Conservation (phyloP, 2,797 vertebrate species). For the Chelmon rostratus region DNA sequence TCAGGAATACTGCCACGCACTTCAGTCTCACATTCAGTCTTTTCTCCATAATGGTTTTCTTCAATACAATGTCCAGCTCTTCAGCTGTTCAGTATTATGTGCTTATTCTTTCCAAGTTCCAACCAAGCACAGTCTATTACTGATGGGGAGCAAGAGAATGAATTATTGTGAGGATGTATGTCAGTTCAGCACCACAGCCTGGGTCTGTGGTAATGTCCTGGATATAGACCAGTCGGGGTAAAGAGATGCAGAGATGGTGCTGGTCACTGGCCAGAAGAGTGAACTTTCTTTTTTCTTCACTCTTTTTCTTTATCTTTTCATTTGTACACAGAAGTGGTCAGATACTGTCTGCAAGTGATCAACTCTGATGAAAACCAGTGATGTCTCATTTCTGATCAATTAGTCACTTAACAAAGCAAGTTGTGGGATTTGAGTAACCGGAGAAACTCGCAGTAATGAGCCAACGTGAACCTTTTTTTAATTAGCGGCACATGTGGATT, state of each 20-base stretch:
- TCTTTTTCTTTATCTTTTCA: background rate
- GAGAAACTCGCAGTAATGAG: conserved; percentile 17
- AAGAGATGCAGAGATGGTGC: conserved; percentile 13
- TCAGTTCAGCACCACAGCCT: conserved; percentile 29
- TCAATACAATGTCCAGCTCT: conserved; percentile 14
- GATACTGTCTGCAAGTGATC: conserved; percentile 9
- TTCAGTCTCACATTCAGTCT: conserved; percentile 16
- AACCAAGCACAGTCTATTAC: conserved; percentile 21
- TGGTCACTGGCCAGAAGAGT: conserved; percentile 20
- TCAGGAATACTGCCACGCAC: conserved; percentile 6
- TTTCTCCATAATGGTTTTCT: conserved; percentile 16
- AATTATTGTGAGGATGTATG: conserved; percentile 30
- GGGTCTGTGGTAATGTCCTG: conserved; percentile 24
- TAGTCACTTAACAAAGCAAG: conserved; percentile 17
- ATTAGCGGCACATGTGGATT: conserved; percentile 14
- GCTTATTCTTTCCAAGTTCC: conserved; percentile 36
- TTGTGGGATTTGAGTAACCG: conserved; percentile 27
- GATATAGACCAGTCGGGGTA: conserved; percentile 29
- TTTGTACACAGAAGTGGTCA: conserved; percentile 14
- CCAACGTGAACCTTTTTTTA: background rate
- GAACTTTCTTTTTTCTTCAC: conserved; percentile 2
- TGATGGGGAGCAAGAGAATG: conserved; percentile 35
- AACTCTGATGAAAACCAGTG: conserved; percentile 30
- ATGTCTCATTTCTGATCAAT: conserved; percentile 31
- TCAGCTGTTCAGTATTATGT: conserved; percentile 57